A percentile compares a stretch with the other conserved stretches of the same genome.
phyloP scores from a whole-genome alignment of 2,797 vertebrate species.

The Sparidentex hasta region DNA sequence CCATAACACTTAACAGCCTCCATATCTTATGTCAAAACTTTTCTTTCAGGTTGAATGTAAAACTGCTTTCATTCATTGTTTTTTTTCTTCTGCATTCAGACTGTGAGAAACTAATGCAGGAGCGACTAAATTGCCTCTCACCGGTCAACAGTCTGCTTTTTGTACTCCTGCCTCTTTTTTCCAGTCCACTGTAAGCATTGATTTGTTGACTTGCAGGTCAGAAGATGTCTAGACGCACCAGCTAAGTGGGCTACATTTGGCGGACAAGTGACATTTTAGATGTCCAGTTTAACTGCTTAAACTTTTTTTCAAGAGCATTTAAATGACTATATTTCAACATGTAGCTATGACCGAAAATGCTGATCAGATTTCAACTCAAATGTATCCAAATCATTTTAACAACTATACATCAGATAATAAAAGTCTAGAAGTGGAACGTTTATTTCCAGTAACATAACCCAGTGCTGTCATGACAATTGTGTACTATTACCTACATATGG shows the following conservation, averaged over 20 bases:
- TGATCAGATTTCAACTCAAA: not conserved
- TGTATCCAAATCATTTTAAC: not conserved
- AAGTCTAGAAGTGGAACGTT: not conserved
- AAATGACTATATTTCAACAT: not conserved
- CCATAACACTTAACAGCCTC: conserved; percentile 10
- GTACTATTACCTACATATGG: not conserved
- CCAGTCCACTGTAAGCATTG: conserved; percentile 2
- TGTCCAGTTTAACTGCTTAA: not conserved
- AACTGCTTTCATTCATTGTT: not conserved
- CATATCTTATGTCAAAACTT: not conserved
- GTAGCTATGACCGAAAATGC: not conserved
- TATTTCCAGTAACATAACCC: not conserved
- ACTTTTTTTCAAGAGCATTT: not conserved
- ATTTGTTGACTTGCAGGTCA: conserved; percentile 13
- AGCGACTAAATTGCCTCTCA: conserved; percentile 51
- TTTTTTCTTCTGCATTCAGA: not conserved
- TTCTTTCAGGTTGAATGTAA: not conserved
- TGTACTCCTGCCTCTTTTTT: conserved; percentile 2
- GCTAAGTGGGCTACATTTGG: not conserved
- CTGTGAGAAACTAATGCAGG: conserved; percentile 4
- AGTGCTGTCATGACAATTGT: not conserved
- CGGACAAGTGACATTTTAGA: not conserved
- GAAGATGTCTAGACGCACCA: not conserved
- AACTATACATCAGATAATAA: not conserved
- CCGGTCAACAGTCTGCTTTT: conserved; percentile 15